Percentiles rank a stretch among this genome's conserved stretches.
phyloP scores from a whole-genome alignment of 2,113 vertebrate genomes.

The Rhinichthys klamathensis region DNA sequence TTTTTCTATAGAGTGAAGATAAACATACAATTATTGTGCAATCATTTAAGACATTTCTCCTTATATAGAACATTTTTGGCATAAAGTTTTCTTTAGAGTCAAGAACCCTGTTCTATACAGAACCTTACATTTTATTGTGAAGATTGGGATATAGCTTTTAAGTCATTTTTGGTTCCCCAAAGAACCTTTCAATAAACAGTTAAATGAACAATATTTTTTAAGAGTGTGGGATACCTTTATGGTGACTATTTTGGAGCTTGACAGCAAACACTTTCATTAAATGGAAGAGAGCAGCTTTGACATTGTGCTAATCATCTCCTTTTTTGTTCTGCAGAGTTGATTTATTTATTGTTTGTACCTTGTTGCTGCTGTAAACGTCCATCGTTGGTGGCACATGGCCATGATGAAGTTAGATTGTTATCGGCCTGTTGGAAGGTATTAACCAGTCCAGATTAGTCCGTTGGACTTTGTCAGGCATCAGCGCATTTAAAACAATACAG shows the following conservation, averaged over 20 bases:
- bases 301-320: background rate
- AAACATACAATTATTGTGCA: too few relatives aligned
- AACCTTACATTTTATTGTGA: too few relatives aligned
- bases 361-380: constrained; percentile 38
- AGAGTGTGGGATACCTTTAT: too few relatives aligned
- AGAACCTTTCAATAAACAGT: too few relatives aligned
- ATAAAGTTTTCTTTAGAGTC: too few relatives aligned
- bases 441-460: constrained; percentile 53
- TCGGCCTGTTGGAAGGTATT: constrained; percentile 55
- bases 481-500: constrained; percentile 55
- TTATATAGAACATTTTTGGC: too few relatives aligned
- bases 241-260: background rate
- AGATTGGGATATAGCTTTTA: too few relatives aligned
- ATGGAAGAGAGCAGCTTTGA: background rate
- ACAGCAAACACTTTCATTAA: background rate
- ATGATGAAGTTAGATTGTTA: constrained; percentile 52
- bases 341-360: constrained; percentile 30
- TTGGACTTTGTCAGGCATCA: constrained; percentile 59
- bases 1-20: too few relatives aligned
- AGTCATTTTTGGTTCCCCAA: too few relatives aligned
- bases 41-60: too few relatives aligned
- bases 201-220: too few relatives aligned
- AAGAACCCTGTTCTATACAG: too few relatives aligned
- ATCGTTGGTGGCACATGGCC: constrained; percentile 23
- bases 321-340: background rate